Conservation (phyloP, 2,888 invertebrate species). For the Charanyca ferruginea region DNA sequence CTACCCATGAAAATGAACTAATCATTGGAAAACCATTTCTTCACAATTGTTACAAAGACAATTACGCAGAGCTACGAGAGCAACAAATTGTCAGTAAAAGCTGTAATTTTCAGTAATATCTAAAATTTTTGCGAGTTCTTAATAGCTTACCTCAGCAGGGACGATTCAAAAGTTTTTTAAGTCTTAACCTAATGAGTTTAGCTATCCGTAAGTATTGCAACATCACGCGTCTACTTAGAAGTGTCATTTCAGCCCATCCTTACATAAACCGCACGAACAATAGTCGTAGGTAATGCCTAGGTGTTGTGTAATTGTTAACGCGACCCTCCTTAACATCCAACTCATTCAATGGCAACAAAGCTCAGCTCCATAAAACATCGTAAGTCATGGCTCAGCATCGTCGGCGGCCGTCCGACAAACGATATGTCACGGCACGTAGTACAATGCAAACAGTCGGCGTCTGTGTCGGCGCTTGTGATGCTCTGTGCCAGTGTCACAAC, state of each 20-base stretch:
- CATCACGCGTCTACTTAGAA: constrained; percentile 72
- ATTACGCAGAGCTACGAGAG: not conserved
- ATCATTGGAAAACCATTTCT: not conserved
- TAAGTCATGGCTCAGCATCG: constrained; percentile 72
- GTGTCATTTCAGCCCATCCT: constrained; percentile 68
- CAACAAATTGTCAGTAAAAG: not conserved
- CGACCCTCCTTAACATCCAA: constrained; percentile 75
- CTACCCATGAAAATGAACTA: too few relatives aligned
- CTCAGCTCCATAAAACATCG: constrained; percentile 79
- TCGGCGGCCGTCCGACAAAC: constrained; percentile 82
- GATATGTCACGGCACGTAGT: constrained; percentile 89
- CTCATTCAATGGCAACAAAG: constrained; percentile 80
- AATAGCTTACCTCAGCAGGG: constrained; percentile 17
- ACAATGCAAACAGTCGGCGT: constrained; percentile 90
- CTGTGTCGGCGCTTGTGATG: constrained; percentile 85
- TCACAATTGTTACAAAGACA: not conserved
- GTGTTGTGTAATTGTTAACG: constrained; percentile 81
- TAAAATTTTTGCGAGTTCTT: not conserved
- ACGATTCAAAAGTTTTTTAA: constrained; percentile 42
- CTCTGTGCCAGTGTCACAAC: constrained; percentile 84
- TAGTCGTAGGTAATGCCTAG: constrained; percentile 71
- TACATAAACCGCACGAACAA: constrained; percentile 72
- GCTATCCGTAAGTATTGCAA: constrained; percentile 70
- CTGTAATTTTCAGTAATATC: too few relatives aligned
- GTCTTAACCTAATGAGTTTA: constrained; percentile 49